Evolutionary conservation across 2,888 invertebrate genomes (phyloP), one percentile per base, ranked within the genome.

Genomic region (Heliothis peltigera): DNA sequence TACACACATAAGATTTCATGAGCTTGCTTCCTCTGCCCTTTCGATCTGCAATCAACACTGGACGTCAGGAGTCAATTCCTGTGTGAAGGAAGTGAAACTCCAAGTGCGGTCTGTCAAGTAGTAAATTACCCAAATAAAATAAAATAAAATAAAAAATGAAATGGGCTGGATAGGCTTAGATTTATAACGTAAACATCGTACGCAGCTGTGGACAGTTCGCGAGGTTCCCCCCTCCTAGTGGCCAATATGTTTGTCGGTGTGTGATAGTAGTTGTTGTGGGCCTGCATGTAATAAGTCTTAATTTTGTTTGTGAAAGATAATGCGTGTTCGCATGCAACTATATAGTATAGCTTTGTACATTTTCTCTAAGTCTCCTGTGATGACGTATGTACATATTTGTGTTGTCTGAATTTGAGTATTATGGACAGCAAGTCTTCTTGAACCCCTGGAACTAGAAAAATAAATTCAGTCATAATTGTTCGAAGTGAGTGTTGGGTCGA

Each of bases 321-420:
- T 28, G n/a, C 25, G 22, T 22, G 15, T n/a, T n/a, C n/a, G n/a
- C n/a, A n/a, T n/a, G n/a, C n/a, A n/a, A n/a, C n/a, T n/a, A n/a
- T n/a, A n/a, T 28, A 48, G 17, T 28, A 48, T 48, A 8, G 48
- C 48, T 48, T 28, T 25, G 17, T 48, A 48, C 48, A 48, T 48
- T 48, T 48, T 48, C n/a, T 48, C 48, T 17, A 48, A 28, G 48
- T 48, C 48, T 5, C 48, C 48, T 28, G 48, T 48, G n/a, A 48
- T 28, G 3, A n/a, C n/a, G n/a, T n/a, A n/a, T n/a, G n/a, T n/a
- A 48, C 48, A 22, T 28, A 28, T 17, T 51, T 51, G 35, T 35
- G 51, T 35, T 51, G 35, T 21, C 51, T 32, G 51, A 19, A 51
- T 35, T 8, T 12, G 58, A 51, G 32, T 60, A 46, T 42, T 59